phyloP scores from a whole-genome alignment of 2,113 vertebrate species.

The Promerops cafer region DNA sequence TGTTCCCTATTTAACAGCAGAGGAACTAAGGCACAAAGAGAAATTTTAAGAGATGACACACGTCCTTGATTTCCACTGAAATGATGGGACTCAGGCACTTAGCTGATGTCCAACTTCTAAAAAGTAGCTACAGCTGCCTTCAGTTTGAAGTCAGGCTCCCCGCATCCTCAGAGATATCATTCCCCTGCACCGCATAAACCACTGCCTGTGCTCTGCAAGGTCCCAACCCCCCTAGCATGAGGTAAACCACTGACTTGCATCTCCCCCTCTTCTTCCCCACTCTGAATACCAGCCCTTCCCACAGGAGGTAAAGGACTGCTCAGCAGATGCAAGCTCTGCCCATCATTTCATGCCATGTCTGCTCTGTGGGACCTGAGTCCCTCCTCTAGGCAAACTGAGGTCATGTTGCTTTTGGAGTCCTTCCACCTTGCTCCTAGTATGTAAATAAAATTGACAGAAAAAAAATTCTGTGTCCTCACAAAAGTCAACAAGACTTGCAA shows the following conservation, averaged over 20 bases:
- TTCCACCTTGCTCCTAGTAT: not conserved
- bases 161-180: not conserved
- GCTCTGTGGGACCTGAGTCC: not conserved
- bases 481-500: not conserved
- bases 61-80: not conserved
- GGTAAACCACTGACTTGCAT: not conserved
- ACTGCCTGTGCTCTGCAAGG: not conserved
- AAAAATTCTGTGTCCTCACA: not conserved
- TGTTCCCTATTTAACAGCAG: not conserved
- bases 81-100: rapidly evolving
- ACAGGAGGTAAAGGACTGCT: not conserved
- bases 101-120: not conserved
- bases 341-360: not conserved
- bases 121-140: not conserved
- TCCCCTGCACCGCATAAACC: not conserved
- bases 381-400: not conserved
- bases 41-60: not conserved
- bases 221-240: not conserved
- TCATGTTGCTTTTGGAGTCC: not conserved
- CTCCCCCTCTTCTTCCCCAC: not conserved
- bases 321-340: not conserved
- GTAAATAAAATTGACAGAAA: not conserved
- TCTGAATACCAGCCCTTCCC: not conserved
- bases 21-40: not conserved
- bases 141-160: not conserved